phyloP scores from a whole-genome alignment of 2,113 vertebrate genomes.

The Phoenicopterus ruber region DNA sequence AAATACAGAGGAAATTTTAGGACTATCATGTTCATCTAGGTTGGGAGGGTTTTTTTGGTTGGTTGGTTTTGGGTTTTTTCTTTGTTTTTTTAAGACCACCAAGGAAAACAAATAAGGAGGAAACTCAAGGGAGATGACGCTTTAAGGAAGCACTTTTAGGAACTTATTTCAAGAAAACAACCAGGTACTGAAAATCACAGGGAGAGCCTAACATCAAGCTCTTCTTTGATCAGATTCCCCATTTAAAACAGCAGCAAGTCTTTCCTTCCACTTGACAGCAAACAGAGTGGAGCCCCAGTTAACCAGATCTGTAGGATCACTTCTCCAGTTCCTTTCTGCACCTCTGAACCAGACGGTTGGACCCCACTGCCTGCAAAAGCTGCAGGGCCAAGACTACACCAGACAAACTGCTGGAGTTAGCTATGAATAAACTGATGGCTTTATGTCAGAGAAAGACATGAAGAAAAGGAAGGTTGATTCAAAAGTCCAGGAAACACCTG shows the following conservation, averaged over 20 bases:
- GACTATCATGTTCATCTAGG: background rate
- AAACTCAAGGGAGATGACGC: background rate
- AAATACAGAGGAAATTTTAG: background rate
- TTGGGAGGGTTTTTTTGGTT: background rate
- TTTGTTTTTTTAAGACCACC: background rate
- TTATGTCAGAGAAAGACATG: background rate
- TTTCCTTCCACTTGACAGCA: background rate
- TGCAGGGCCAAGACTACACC: background rate
- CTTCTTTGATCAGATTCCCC: background rate
- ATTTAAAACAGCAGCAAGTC: background rate
- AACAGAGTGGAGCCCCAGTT: fast-evolving
- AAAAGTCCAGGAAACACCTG: background rate
- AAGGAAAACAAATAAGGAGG: background rate
- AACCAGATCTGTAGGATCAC: background rate
- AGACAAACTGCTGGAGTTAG: background rate
- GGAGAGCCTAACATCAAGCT: background rate
- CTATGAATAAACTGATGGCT: background rate
- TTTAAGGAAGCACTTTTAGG: background rate
- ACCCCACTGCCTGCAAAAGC: background rate
- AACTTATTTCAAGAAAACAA: background rate
- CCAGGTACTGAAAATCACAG: background rate
- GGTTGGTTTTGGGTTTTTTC: background rate
- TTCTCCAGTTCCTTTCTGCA: background rate
- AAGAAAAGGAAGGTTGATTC: background rate
- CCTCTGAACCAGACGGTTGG: background rate